Evolutionary conservation across 2,113 vertebrate species (phyloP).

Genomic region (Chaenocephalus aceratus): DNA sequence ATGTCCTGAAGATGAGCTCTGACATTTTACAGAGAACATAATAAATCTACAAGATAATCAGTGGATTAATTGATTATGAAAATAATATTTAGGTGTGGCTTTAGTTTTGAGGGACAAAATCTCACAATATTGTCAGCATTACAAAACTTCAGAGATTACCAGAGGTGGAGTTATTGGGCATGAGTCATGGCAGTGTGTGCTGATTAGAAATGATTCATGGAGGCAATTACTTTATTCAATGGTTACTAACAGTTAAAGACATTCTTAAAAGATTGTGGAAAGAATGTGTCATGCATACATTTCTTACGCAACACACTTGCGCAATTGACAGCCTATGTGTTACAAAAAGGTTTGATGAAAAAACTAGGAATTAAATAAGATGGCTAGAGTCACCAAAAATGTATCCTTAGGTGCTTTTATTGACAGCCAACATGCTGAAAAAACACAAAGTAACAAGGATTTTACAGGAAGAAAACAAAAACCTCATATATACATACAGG

Average conservation of each 20-base stretch:
- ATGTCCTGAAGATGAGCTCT: constrained; percentile 82
- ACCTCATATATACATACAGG: too few relatives aligned
- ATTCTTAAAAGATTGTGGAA: neutral
- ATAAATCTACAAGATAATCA: too few relatives aligned
- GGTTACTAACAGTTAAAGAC: neutral
- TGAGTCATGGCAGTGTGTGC: neutral
- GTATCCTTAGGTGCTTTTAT: too few relatives aligned
- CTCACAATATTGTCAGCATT: neutral
- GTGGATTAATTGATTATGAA: constrained; percentile 17
- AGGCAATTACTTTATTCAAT: neutral
- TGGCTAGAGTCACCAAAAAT: too few relatives aligned
- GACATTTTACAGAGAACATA: too few relatives aligned
- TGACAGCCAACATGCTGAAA: too few relatives aligned
- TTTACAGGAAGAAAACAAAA: too few relatives aligned
- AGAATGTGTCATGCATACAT: neutral
- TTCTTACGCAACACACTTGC: neutral
- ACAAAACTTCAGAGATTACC: neutral
- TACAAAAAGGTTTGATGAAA: too few relatives aligned
- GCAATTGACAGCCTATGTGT: constrained; percentile 56
- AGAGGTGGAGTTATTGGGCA: neutral
- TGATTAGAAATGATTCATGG: neutral
- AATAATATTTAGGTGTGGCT: neutral
- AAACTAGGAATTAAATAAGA: too few relatives aligned
- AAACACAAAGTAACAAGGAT: too few relatives aligned
- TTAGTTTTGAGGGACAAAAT: neutral